A percentile compares a stretch with the other conserved stretches of the same genome.
Evolutionary conservation across 2,797 vertebrate genomes (phyloP).

Genomic region (Chanos chanos): DNA sequence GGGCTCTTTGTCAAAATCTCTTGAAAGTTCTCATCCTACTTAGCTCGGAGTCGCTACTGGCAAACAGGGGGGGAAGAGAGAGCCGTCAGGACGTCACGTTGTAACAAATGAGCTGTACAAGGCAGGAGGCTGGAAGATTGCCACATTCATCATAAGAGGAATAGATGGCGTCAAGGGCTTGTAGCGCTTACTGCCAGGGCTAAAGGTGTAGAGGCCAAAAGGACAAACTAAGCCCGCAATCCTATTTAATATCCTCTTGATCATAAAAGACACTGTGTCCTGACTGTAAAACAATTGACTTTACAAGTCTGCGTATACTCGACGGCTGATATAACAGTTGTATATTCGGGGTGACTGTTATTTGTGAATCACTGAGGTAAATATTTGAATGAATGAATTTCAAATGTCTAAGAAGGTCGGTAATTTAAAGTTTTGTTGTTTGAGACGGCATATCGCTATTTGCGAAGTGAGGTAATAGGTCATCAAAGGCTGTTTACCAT

Average conservation of each 20-base stretch:
- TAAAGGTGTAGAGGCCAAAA: conserved; percentile 16
- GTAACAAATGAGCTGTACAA: conserved; percentile 72
- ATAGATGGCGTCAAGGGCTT: conserved; percentile 58
- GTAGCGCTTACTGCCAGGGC: conserved; percentile 36
- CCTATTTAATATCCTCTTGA: conserved; percentile 34
- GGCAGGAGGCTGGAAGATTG: conserved; percentile 74
- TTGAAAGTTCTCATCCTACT: conserved; percentile 50
- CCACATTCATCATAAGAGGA: conserved; percentile 73
- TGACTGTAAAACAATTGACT: conserved; percentile 1
- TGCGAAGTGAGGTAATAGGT: too few species aligned
- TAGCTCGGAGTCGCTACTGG: conserved; percentile 47
- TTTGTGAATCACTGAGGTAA: too few species aligned
- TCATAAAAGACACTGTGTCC: conserved; percentile 13
- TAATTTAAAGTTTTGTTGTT: too few species aligned
- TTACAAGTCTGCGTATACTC: neutral
- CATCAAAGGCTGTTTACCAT: too few species aligned
- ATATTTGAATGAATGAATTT: too few species aligned
- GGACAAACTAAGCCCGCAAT: conserved; percentile 38
- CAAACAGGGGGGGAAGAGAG: conserved; percentile 35
- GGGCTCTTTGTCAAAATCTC: conserved; percentile 38
- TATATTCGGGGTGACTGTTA: too few species aligned
- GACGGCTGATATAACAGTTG: too few species aligned
- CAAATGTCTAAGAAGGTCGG: too few species aligned
- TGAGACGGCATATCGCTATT: too few species aligned
- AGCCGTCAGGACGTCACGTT: conserved; percentile 38